Evolutionary conservation across 2,888 invertebrate species (phyloP).

Genomic region (Sepioteuthis lessoniana): DNA sequence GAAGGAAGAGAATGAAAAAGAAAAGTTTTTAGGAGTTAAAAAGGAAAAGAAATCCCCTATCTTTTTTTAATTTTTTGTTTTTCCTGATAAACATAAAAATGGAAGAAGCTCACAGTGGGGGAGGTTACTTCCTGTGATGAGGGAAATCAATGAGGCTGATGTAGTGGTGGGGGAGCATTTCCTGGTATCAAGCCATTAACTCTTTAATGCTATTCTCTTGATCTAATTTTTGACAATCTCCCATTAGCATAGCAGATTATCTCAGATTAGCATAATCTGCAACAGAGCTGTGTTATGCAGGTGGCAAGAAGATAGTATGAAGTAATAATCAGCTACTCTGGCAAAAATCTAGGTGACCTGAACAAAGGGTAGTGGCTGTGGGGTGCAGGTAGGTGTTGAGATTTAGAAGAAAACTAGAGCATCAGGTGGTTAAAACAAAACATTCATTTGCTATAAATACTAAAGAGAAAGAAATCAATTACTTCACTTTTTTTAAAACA

Average conservation of each 20-base stretch:
- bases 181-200: neutral
- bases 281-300: neutral
- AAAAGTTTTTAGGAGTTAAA: neutral
- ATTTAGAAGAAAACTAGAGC: neutral
- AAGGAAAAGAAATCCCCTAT: neutral
- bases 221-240: neutral
- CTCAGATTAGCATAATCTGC: neutral
- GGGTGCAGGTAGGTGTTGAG: neutral
- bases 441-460: no score
- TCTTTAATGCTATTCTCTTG: neutral
- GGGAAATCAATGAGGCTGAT: no score
- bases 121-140: no score
- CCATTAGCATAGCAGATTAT: neutral
- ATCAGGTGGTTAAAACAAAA: neutral
- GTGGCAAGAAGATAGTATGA: neutral
- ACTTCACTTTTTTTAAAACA: no score
- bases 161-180: no score
- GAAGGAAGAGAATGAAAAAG: neutral
- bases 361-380: neutral
- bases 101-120: no score
- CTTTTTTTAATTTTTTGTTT: neutral
- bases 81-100: neutral
- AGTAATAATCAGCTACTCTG: neutral
- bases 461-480: neutral
- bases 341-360: constrained; percentile 33